Evolutionary conservation across 2,888 invertebrate genomes (phyloP), one percentile per base, ranked within the genome.

Genomic region (Morpho deidamia): DNA sequence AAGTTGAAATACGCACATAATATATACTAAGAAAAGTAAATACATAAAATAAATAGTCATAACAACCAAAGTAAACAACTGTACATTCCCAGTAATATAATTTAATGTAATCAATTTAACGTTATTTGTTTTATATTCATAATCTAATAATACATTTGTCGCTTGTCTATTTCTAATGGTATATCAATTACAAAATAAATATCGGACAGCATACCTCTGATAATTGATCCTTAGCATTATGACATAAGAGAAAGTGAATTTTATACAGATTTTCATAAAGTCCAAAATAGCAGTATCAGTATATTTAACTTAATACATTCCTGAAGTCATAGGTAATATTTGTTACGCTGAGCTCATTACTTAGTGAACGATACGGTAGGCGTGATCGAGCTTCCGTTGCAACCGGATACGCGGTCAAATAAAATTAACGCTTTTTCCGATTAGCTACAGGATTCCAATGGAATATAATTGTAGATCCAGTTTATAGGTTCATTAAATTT

Each of bases 261-360:
- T 14, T 40, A 40, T 40, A 11, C 7, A 9, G 12, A 11, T 10
- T 7, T 39, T 11, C n/a, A 10, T 50, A 44, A 50, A 50, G 50
- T 44, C 11, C 32, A 50, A 44, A 50, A 43, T 38, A 3, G 43
- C 23, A 14, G 11, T 37, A 9, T 11, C 10, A 10, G 9, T 8
- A 2, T 14, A 32, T 11, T 10, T 46, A 39, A 51, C 32, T 51
- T 44, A 40, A 33, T 14, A 37, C 44, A 42, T 49, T 53, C 32
- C 46, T 51, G 48, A 41, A 11, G n/a, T 23, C 49, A 39, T 9
- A 34, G 23, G 37, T 50, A 48, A 49, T 57, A 56, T 55, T 61
- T 76, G 81, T 81, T 81, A 80, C 76, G 77, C 74, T 79, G 78
- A 77, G 76, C 79, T 88, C 83, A 87, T 89, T 88, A 89, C 87